Base-by-base conservation (phyloP, 2,888 invertebrate genomes). In the Vannuccia rotundouncinata region DNA sequence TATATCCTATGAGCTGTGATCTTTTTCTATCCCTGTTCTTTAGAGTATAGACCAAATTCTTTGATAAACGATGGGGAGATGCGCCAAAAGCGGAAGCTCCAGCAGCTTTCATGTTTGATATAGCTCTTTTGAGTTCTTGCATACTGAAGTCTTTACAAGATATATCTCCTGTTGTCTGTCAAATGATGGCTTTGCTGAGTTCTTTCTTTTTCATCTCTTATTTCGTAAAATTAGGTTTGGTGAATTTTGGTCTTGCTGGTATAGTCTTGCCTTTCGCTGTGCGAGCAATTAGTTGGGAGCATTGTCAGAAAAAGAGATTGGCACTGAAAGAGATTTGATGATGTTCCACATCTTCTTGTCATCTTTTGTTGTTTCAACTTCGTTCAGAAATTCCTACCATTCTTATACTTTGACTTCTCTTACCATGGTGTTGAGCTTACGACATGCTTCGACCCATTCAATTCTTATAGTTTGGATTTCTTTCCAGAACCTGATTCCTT, bases 361-460 rank as follows among this genome's bases (percentile, higher is more conserved):
- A 22, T 66, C 66, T 22, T 66, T 66, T 5, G 10, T 66, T 22
- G 5, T 66, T 22, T 66, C 66, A 5, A 66, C 22, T 22, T 66
- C 66, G 66, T 22, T n/a, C 17, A 66, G 66, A 22, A 66, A 66
- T 17, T n/a, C 66, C 25, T 66, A 22, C 66, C 66, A 66, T 66
- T 66, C 66, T 66, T 66, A 17, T 66, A 22, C 66, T 66, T 66
- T 66, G 25, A 27, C 66, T 22, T 66, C 25, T 66, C 66, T 66
- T 17, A 66, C 25, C 66, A 66, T 13, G 17, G 10, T 22, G 25
- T 66, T 66, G 5, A 66, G 22, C 66, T 66, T 2, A 22, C 25
- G n/a, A n/a, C n/a, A n/a, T n/a, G n/a, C n/a, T n/a, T n/a, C n/a
- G n/a, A n/a, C n/a, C n/a, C n/a, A n/a, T n/a, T n/a, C n/a, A n/a